Base-by-base conservation (phyloP, 2,797 vertebrate species). In the Xerus rutilus region DNA sequence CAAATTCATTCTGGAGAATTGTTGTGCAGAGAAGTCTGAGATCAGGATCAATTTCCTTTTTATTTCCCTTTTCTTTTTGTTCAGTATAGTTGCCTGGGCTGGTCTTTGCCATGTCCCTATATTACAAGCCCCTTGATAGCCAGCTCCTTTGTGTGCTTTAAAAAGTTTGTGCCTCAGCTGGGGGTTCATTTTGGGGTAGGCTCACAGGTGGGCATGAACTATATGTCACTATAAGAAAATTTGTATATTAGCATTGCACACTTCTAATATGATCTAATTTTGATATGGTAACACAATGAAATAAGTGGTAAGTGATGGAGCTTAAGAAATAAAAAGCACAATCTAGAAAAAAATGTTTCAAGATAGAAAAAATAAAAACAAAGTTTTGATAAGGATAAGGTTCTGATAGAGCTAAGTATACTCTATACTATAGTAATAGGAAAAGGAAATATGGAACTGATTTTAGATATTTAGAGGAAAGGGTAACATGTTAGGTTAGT, bases 211-310 rank as follows among this genome's bases (percentile, higher is more conserved):
- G 25, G 2, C 74, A 20, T 62, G 65, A 88, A 52, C 49, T n/a
- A 43, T 13, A 17, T 7, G n/a, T 45, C 20, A 39, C 43, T 77
- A 32, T 59, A 59, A 77, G 23, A 89, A 69, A 90, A 83, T 79
- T 73, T 62, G 28, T 81, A 11, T 17, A 25, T 5, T 86, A 20
- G 3, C 39, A 82, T 65, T 59, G 94, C 65, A 43, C 62, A 85
- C 12, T 54, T 93, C 9, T 69, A 54, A 77, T 49, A 49, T 11
- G 77, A 76, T 47, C 7, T 72, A 72, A 93, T 93, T 95, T 79
- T 85, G 30, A 78, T 83, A 81, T 77, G n/a, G 45, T 62, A 92
- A 35, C 25, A 62, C 67, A 72, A 54, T 86, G 8, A 94, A 92
- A 39, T 83, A 59, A 3, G 39, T 52, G 21, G 28, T 49, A 57